Evolutionary conservation across 2,113 vertebrate genomes (phyloP), one percentile per base, ranked within the genome.

Genomic region (Phalacrocorax brasilianus): DNA sequence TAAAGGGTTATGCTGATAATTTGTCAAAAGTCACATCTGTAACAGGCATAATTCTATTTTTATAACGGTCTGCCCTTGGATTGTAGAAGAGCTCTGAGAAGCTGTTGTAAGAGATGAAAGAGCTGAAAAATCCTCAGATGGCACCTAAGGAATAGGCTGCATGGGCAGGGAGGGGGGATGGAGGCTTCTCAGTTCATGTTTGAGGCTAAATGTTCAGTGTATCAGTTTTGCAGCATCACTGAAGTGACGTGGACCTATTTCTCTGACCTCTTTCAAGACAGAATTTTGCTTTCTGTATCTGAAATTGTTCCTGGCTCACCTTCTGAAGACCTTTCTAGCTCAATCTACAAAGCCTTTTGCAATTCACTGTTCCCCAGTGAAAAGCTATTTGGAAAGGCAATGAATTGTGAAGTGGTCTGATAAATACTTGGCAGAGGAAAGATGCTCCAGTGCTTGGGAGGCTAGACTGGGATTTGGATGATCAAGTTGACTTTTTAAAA

Each of bases 251-350:
- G n/a, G 68, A 59, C 92, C 67, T 55, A 61, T 62, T 86, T 89
- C 81, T 92, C 63, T 97, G 95, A 97, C 96, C 96, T 95, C 87
- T 88, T 96, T 93, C 92, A 96, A 88, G 95, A 62, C 62, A 59
- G 33, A 72, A 80, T 97, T 94, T 95, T 96, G 82, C 86, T 93
- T 97, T 96, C 92, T 86, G 47, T 93, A 73, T 90, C 83, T 95
- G 92, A 95, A 97, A 97, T 97, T 56, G 71, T 96, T 97, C 78
- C 81, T 91, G 75, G 82, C 87, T 96, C 93, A 93, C 95, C 93
- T 95, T 95, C 79, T 85, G 78, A 85, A 93, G 88, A 92, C 93
- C 96, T 97, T 97, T 97, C 93, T 98, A 95, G 96, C 95, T 96
- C 94, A 95, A 96, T 93, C 92, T 95, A 91, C 88, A 95, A 79